Base-by-base conservation (phyloP, 2,888 invertebrate species). In the Nemoura dubitans region DNA sequence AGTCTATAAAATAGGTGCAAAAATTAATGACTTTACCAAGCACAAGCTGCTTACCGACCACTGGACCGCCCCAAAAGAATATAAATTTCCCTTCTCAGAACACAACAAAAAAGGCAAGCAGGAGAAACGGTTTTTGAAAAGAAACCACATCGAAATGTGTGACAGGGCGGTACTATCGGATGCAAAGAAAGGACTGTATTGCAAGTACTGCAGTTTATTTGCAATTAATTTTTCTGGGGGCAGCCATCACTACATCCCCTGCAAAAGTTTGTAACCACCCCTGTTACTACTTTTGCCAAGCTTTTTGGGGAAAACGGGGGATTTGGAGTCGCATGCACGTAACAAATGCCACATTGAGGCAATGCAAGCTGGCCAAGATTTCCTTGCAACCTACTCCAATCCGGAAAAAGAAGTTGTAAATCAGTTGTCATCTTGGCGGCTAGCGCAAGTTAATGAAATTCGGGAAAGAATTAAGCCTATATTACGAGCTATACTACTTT, bases 11-110 rank as follows among this genome's bases (percentile, higher is more conserved):
- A 36, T 78, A 16, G 84, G 84, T 84, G 29, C 2, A 43, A 29
- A 84, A 84, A 85, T 85, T 85, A 78, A 85, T 30, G 1, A 85
- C 78, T 84, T 85, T 85, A 85, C 85, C 25, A 85, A 85, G 78
- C 42, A 25, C 42, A 6, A 84, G 3, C 26, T 85, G 76, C n/a
- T 85, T 0, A n/a, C 59, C 30, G 0, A 84, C 76, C 83, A 85
- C 59, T 85, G 85, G 85, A 78, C n/a, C 30, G 76, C 78, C 29
- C 42, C 42, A 0, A 25, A n/a, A 25, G 21, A 26, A 0, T 81
- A 81, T 27, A 25, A 21, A 21, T 0, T 81, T 0, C 85, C 81
- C 7, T 85, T 59, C 76, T 85, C 85, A 28, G 80, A 85, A 59
- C 28, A 85, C 77, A 85, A 30, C 85, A 85, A 78, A 85, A 85